A percentile compares a stretch with the other conserved stretches of the same genome.
phyloP scores from a whole-genome alignment of 2,113 vertebrate species.

The Pygoscelis antarcticus region DNA sequence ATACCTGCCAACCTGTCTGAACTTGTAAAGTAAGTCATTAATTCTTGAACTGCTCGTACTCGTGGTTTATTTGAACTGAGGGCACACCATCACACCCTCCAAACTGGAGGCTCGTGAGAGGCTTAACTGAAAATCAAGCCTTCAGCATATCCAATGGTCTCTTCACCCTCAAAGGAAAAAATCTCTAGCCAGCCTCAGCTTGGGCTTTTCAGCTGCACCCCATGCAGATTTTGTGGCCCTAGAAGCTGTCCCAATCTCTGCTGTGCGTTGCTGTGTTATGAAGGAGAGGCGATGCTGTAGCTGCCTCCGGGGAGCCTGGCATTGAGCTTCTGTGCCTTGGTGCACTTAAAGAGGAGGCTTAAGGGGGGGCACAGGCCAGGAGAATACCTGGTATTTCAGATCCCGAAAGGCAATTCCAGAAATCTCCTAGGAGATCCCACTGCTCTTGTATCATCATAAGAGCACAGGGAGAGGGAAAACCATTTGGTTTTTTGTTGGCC shows the following conservation, averaged over 20 bases:
- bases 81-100: not conserved
- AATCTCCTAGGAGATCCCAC: not conserved
- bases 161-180: not conserved
- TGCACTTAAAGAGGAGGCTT: not conserved
- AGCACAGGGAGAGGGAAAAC: not conserved
- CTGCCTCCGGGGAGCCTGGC: not conserved
- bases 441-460: not conserved
- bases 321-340: not conserved
- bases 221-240: not conserved
- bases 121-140: not conserved
- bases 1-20: slow-evolving; percentile 24
- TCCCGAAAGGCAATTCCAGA: not conserved
- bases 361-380: not conserved
- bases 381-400: not conserved
- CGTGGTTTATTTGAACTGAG: not conserved
- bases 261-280: not conserved
- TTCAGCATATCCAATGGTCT: not conserved
- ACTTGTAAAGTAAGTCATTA: not conserved
- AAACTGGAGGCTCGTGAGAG: not conserved
- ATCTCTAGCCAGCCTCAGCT: not conserved
- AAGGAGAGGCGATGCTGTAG: not conserved
- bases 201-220: not conserved
- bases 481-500: not conserved
- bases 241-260: not conserved
- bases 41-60: not conserved